Evolutionary conservation across 2,797 vertebrate species (phyloP).

Genomic region (Amblyopsis hoosieri): DNA sequence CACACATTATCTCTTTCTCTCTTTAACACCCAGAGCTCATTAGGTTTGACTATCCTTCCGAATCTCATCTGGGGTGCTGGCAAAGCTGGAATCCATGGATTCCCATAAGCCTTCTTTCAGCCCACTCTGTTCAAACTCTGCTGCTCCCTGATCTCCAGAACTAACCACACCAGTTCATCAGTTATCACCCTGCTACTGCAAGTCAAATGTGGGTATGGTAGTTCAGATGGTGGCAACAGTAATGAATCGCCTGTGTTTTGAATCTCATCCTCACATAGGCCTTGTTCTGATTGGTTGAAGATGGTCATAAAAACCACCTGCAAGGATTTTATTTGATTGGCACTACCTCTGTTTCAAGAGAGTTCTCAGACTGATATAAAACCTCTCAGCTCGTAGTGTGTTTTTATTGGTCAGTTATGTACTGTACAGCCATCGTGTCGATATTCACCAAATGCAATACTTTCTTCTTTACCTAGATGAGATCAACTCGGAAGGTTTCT

Average conservation of each 20-base stretch:
- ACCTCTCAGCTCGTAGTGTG: conserved; percentile 35
- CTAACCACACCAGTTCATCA: conserved; percentile 43
- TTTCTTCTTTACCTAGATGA: conserved; percentile 81
- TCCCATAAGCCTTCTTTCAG: conserved; percentile 35
- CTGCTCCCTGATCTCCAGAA: conserved; percentile 45
- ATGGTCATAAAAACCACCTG: no score
- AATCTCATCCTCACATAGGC: no score
- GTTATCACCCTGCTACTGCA: conserved; percentile 41
- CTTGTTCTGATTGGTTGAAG: no score
- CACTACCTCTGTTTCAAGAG: no score
- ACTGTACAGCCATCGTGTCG: conserved; percentile 32
- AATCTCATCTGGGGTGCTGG: conserved; percentile 42
- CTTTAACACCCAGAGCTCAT: conserved; percentile 42
- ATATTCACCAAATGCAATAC: conserved; percentile 41
- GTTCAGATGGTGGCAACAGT: no score
- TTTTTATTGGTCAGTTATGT: conserved; percentile 38
- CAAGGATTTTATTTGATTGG: no score
- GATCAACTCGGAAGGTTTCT: conserved; percentile 92
- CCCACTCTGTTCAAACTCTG: conserved; percentile 39
- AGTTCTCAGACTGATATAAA: no score
- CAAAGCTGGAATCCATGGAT: conserved; percentile 44
- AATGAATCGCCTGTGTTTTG: no score
- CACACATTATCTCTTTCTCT: neutral
- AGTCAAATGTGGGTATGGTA: no score
- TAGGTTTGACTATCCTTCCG: conserved; percentile 29